A percentile compares a stretch with the other conserved stretches of the same genome.
phyloP scores from a whole-genome alignment of 2,888 invertebrate genomes.

The Mayetiola destructor region DNA sequence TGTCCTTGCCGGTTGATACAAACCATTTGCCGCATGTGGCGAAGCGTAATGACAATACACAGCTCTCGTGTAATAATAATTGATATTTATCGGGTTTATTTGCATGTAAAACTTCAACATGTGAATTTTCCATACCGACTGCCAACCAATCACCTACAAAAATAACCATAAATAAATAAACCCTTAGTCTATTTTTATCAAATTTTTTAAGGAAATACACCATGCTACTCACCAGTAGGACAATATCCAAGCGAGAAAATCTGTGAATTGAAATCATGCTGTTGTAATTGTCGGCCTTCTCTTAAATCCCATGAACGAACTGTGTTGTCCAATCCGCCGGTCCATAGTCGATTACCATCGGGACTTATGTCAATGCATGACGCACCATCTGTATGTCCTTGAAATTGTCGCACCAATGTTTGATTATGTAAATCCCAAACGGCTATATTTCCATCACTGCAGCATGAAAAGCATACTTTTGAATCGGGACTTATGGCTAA shows the following conservation, averaged over 20 bases:
- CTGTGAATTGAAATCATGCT: slow-evolving; percentile 88
- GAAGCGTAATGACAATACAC: slow-evolving; percentile 88
- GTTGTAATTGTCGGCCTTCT: slow-evolving; percentile 84
- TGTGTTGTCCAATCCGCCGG: slow-evolving; percentile 92
- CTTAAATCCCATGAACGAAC: slow-evolving; percentile 93
- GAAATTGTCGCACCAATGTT: slow-evolving; percentile 80
- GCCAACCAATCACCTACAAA: slow-evolving; percentile 77
- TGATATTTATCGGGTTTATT: slow-evolving; percentile 91
- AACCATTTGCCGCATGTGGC: slow-evolving; percentile 97
- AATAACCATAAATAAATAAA: background rate
- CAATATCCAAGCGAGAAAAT: slow-evolving; percentile 80
- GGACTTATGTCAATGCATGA: slow-evolving; percentile 94
- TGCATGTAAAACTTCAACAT: slow-evolving; percentile 86
- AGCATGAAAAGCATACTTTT: slow-evolving; percentile 96
- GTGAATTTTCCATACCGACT: slow-evolving; percentile 96
- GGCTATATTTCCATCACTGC: slow-evolving; percentile 95
- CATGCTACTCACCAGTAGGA: slow-evolving; percentile 51
- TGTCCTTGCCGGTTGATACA: slow-evolving; percentile 97
- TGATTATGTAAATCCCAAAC: slow-evolving; percentile 91
- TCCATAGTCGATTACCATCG: slow-evolving; percentile 80
- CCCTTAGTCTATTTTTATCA: background rate
- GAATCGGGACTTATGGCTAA: slow-evolving; percentile 93
- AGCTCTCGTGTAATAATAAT: slow-evolving; percentile 88
- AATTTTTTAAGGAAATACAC: background rate
- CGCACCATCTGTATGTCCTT: slow-evolving; percentile 95